These are phyloP conservation scores for Spodoptera exigua DNA, from an alignment of 2,888 invertebrate genomes.

Conservation along the genomic window DNA sequence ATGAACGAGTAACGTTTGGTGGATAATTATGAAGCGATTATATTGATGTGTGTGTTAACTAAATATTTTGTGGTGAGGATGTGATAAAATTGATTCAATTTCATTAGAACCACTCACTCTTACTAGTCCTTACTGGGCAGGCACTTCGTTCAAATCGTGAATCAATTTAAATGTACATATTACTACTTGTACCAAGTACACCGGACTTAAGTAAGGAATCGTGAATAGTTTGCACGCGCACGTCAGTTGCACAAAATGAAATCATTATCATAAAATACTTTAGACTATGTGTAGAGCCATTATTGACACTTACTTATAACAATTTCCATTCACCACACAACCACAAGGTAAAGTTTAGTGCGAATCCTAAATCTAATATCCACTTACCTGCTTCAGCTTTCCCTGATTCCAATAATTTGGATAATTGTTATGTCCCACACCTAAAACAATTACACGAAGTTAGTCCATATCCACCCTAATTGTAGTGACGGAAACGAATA, in stretches of 20 bases:
- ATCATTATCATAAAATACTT: constrained; percentile 21
- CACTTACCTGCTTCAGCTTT: background rate
- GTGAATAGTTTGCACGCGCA: constrained; percentile 43
- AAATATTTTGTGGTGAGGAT: constrained; percentile 6
- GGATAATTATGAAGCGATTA: constrained; percentile 15
- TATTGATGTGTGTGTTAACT: constrained; percentile 2
- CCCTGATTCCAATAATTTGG: constrained; percentile 8
- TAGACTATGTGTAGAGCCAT: constrained; percentile 23
- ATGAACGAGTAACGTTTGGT: background rate
- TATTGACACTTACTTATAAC: constrained; percentile 22
- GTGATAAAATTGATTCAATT: constrained; percentile 23
- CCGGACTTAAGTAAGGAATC: constrained; percentile 18
- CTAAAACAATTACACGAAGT: constrained; percentile 36
- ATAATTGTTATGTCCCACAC: constrained; percentile 26
- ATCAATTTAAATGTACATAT: constrained; percentile 34
- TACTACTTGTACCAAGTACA: background rate
- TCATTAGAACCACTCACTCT: constrained; percentile 18
- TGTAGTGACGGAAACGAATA: constrained; percentile 54
- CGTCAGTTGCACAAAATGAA: constrained; percentile 27
- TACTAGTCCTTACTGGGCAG: constrained; percentile 25
- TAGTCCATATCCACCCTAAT: constrained; percentile 50
- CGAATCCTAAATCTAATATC: constrained; percentile 5
- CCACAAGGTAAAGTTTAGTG: background rate
- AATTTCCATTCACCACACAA: constrained; percentile 1
- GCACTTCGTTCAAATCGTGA: constrained; percentile 20